Conservation (phyloP, 92 coral and sea anemone species). For the Pocillopora meandrina region DNA sequence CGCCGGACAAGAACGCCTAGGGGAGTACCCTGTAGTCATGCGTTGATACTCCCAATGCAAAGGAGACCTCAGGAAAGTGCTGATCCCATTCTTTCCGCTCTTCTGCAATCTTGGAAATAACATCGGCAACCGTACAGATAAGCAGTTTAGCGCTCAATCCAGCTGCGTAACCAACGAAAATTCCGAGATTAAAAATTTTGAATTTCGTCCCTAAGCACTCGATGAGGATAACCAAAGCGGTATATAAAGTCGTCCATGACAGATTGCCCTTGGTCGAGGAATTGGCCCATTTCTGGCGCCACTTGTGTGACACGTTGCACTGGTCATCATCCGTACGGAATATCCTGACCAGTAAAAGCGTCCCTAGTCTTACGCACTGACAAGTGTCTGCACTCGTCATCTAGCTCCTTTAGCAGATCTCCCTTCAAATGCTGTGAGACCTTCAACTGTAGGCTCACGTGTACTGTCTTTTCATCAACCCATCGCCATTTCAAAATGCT, state of each 20-base stretch:
- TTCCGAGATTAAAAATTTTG: too few species aligned
- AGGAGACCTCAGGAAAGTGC: slow-evolving; percentile 46
- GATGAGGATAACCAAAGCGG: background rate
- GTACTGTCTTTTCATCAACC: slow-evolving; percentile 29
- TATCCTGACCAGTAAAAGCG: too few species aligned
- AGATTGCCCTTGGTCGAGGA: too few species aligned
- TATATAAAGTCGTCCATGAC: background rate
- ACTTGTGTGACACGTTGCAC: too few species aligned
- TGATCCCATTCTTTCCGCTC: slow-evolving; percentile 47
- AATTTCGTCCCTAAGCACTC: too few species aligned
- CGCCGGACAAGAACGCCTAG: background rate
- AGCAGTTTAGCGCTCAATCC: too few species aligned
- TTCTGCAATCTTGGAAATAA: slow-evolving; percentile 5
- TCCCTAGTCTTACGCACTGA: too few species aligned
- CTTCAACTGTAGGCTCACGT: slow-evolving; percentile 27
- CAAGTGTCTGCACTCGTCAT: too few species aligned
- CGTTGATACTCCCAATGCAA: slow-evolving; percentile 32
- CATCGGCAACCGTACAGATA: too few species aligned
- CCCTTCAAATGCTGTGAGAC: slow-evolving; percentile 8
- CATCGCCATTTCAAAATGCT: slow-evolving; percentile 34
- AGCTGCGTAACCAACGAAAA: too few species aligned
- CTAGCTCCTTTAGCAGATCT: too few species aligned
- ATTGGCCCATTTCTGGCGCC: background rate
- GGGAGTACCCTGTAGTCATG: slow-evolving; percentile 48
- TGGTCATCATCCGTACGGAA: too few species aligned